Evolutionary conservation across 2,888 invertebrate species (phyloP).

Genomic region (Ormyrus rosae): DNA sequence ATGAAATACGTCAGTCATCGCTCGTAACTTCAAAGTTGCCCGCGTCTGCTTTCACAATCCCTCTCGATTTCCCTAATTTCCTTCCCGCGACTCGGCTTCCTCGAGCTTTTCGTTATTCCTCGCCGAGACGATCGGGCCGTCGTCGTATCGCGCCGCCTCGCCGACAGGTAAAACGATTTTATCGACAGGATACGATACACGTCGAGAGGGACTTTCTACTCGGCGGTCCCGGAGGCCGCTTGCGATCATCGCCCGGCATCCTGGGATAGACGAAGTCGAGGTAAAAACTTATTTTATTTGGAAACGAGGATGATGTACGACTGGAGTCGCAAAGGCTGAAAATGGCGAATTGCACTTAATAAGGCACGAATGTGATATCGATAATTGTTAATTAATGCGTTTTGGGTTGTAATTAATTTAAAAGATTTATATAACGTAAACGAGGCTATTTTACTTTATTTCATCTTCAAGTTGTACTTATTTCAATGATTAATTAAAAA

Average conservation of each 20-base stretch:
- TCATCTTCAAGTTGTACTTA: too few relatives aligned
- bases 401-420: too few relatives aligned
- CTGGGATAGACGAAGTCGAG: slow-evolving; percentile 34
- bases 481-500: too few relatives aligned
- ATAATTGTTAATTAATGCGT: too few relatives aligned
- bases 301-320: slow-evolving; percentile 25
- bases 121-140: slow-evolving; percentile 13
- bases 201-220: slow-evolving; percentile 46
- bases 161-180: slow-evolving; percentile 51
- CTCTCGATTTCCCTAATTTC: slow-evolving; percentile 45
- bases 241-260: slow-evolving; percentile 22
- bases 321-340: not conserved
- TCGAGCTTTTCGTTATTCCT: slow-evolving; percentile 14
- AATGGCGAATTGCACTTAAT: too few relatives aligned
- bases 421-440: too few relatives aligned
- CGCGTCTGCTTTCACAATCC: slow-evolving; percentile 43
- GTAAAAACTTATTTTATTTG: not conserved
- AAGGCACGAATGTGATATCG: too few relatives aligned
- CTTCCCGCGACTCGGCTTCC: not conserved
- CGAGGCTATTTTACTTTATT: too few relatives aligned
- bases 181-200: slow-evolving; percentile 54
- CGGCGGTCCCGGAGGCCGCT: not conserved
- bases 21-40: not conserved
- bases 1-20: too few relatives aligned
- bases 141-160: slow-evolving; percentile 34